Conservation (phyloP, 2,113 vertebrate species). For the Platycercus adscitus region DNA sequence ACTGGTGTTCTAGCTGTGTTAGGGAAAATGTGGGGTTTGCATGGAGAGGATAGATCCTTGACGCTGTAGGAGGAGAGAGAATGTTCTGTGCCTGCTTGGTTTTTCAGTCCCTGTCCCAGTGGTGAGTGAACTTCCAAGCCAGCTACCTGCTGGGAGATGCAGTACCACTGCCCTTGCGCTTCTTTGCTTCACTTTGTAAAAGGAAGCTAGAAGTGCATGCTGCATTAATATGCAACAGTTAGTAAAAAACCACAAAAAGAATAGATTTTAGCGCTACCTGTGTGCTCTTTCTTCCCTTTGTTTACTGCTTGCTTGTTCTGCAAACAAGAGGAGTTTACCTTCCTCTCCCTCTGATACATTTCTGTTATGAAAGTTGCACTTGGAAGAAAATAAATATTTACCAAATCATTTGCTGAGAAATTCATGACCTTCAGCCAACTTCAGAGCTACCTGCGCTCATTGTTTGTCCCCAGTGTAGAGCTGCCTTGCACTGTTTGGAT, state of each 20-base stretch:
- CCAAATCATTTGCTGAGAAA: not conserved
- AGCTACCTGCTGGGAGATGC: rapidly evolving
- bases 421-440: not conserved
- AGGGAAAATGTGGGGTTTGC: not conserved
- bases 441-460: not conserved
- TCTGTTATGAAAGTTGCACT: not conserved
- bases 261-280: not conserved
- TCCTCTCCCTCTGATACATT: not conserved
- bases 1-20: not conserved
- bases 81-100: not conserved
- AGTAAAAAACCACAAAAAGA: not conserved
- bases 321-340: not conserved
- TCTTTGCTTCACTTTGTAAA: not conserved
- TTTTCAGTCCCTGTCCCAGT: not conserved
- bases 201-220: not conserved
- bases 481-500: not conserved
- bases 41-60: not conserved
- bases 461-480: not conserved
- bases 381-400: slow-evolving; percentile 37
- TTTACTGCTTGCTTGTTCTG: not conserved
- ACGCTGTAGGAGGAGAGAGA: not conserved
- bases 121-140: not conserved
- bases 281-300: not conserved
- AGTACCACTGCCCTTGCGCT: not conserved
- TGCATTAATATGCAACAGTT: not conserved